phyloP scores from a whole-genome alignment of 2,888 invertebrate species.

The Folsomia manolachei region DNA sequence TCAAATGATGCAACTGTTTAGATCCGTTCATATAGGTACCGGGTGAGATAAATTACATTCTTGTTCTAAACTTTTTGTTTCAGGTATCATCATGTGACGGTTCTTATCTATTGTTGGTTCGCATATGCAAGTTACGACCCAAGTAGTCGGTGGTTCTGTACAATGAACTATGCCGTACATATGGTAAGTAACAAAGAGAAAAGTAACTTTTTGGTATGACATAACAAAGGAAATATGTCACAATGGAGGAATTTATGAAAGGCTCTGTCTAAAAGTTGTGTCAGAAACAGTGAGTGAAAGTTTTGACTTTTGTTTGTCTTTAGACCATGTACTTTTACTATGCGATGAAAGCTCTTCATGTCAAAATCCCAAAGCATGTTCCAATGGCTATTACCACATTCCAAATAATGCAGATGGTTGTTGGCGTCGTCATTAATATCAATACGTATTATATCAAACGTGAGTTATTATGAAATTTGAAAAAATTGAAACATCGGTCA shows the following conservation, averaged over 20 bases:
- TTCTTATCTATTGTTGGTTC: slow-evolving; percentile 90
- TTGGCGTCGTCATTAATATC: slow-evolving; percentile 86
- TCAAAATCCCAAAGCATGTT: slow-evolving; percentile 59
- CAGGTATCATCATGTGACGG: slow-evolving; percentile 62
- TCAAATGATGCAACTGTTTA: too few relatives aligned
- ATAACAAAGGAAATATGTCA: slow-evolving; percentile 4
- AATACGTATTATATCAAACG: slow-evolving; percentile 73
- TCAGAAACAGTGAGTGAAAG: slow-evolving; percentile 80
- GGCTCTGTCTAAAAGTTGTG: background rate
- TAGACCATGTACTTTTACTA: slow-evolving; percentile 91
- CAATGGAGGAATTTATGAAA: background rate
- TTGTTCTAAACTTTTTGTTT: too few relatives aligned
- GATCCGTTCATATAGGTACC: too few relatives aligned
- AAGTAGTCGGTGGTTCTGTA: slow-evolving; percentile 76
- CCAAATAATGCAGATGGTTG: slow-evolving; percentile 89
- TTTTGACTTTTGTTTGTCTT: background rate
- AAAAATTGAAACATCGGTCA: background rate
- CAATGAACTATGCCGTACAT: slow-evolving; percentile 53
- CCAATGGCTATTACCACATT: slow-evolving; percentile 84
- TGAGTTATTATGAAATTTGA: slow-evolving; percentile 52
- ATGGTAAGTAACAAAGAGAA: background rate
- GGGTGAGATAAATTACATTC: too few relatives aligned
- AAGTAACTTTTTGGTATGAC: background rate
- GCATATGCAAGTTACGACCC: slow-evolving; percentile 68
- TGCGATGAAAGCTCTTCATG: slow-evolving; percentile 62